Conservation (phyloP, 1,140 invertebrate genomes). For the Cyclina sinensis region DNA sequence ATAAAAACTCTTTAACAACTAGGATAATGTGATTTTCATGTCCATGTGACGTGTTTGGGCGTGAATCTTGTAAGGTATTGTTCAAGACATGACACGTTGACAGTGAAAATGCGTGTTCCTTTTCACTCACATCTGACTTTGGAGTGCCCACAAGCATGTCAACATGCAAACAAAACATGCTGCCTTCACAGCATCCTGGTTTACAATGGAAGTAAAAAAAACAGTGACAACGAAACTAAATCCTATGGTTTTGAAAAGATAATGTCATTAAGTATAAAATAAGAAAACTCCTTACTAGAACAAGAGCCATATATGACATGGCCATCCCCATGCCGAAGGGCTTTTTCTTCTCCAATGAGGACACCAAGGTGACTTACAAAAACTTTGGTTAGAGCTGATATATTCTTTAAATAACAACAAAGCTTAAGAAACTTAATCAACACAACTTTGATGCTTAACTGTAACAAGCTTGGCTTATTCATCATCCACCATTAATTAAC, state of each 20-base stretch:
- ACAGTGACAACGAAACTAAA: background rate
- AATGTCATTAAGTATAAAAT: too few species aligned
- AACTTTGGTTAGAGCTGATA: too few species aligned
- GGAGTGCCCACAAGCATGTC: background rate
- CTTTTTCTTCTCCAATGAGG: too few species aligned
- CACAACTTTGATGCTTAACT: too few species aligned
- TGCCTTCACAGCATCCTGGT: background rate
- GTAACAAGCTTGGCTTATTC: too few species aligned
- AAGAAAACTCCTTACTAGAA: too few species aligned
- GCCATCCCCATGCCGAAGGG: too few species aligned
- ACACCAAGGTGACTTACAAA: too few species aligned
- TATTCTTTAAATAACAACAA: too few species aligned
- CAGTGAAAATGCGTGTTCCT: constrained; percentile 33
- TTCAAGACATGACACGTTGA: constrained; percentile 45
- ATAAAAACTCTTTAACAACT: background rate
- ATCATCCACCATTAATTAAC: too few species aligned
- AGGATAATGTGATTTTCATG: constrained; percentile 35
- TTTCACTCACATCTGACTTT: constrained; percentile 4
- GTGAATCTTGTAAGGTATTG: constrained; percentile 36
- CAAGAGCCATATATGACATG: too few species aligned
- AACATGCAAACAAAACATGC: constrained; percentile 1
- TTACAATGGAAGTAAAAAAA: background rate
- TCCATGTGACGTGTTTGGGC: constrained; percentile 34
- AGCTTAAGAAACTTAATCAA: too few species aligned
- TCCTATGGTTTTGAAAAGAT: background rate